Percentiles rank a stretch among this genome's conserved stretches.
Conservation (phyloP, 2,113 vertebrate genomes). For the Carassius auratus region DNA sequence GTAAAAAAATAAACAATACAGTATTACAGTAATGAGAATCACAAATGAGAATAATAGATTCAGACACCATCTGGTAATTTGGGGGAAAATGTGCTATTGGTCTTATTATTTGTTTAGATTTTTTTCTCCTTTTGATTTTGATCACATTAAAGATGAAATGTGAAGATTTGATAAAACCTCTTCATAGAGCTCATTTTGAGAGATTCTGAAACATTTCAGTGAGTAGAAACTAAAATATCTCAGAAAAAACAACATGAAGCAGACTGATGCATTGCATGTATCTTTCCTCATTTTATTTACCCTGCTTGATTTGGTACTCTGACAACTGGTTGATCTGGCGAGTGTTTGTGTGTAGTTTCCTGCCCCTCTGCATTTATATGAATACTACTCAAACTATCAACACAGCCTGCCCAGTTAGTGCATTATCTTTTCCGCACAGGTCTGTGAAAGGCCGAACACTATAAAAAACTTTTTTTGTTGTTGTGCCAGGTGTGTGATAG, state of each 20-base stretch:
- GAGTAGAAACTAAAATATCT: neutral
- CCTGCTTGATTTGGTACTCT: neutral
- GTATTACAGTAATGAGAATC: neutral
- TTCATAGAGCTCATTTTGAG: neutral
- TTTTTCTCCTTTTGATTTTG: neutral
- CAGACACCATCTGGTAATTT: neutral
- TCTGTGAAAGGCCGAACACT: neutral
- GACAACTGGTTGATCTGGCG: neutral
- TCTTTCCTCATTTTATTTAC: neutral
- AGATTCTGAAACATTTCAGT: neutral
- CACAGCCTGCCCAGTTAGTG: too few species aligned
- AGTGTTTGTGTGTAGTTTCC: neutral
- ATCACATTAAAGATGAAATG: neutral
- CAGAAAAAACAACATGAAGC: neutral
- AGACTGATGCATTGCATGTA: neutral
- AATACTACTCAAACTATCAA: neutral
- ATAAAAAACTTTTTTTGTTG: constrained; percentile 1
- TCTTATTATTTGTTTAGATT: neutral
- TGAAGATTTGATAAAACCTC: neutral
- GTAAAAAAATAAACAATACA: neutral
- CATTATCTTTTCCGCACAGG: neutral
- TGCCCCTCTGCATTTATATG: neutral
- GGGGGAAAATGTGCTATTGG: neutral
- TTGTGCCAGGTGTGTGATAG: constrained; percentile 39
- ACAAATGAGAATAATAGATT: neutral